Conservation (phyloP, 92 coral and sea anemone genomes). For the Epizoanthus ramosus region DNA sequence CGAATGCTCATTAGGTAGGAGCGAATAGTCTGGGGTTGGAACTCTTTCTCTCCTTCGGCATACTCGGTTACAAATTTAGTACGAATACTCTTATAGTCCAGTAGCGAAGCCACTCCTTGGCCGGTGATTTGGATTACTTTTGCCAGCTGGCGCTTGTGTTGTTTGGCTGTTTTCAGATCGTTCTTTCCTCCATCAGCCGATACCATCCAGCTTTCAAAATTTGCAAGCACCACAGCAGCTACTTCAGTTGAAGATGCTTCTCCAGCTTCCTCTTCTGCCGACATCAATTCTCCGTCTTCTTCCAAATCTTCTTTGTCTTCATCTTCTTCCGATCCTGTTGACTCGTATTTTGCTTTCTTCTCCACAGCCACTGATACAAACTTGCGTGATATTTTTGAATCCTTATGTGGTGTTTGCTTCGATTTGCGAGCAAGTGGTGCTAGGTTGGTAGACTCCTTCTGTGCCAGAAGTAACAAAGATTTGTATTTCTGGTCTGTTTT, state of each 20-base stretch:
- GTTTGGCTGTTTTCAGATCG: conserved; percentile 32
- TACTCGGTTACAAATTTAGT: not conserved
- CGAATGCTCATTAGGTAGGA: conserved; percentile 45
- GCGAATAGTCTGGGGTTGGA: conserved; percentile 20
- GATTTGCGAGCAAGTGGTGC: not conserved
- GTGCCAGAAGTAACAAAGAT: not conserved
- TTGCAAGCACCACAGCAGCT: not conserved
- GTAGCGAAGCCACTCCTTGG: not conserved
- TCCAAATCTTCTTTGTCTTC: not conserved
- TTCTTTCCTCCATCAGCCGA: conserved; percentile 30
- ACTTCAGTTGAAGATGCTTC: not conserved
- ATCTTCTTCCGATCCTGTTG: not conserved
- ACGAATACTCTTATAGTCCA: conserved; percentile 16
- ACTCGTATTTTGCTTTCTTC: not conserved
- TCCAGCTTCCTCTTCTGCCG: no score
- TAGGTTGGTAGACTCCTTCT: not conserved
- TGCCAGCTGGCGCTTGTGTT: conserved; percentile 18
- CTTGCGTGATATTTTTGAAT: no score
- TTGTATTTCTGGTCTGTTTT: not conserved
- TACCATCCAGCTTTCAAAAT: conserved; percentile 8
- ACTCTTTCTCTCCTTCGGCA: not conserved
- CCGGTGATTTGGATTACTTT: conserved; percentile 5
- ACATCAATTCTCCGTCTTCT: no score
- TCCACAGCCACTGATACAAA: not conserved
- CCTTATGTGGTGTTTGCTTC: no score